A percentile compares a stretch with the other conserved stretches of the same genome.
phyloP scores from a whole-genome alignment of 2,888 invertebrate genomes.

The Noctua janthe region DNA sequence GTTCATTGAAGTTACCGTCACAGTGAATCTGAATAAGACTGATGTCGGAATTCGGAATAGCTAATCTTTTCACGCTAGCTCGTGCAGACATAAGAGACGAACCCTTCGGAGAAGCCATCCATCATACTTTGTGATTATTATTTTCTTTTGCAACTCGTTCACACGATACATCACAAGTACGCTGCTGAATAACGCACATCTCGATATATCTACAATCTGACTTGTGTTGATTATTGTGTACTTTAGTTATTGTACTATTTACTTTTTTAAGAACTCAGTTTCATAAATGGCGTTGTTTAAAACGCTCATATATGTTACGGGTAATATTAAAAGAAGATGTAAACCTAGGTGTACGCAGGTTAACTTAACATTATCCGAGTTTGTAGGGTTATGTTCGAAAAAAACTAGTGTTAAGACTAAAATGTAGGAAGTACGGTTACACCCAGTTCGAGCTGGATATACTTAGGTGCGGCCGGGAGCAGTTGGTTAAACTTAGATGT shows the following conservation, averaged over 20 bases:
- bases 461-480: not conserved
- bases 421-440: too few relatives aligned
- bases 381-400: not conserved
- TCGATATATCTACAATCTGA: constrained; percentile 9
- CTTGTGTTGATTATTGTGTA: not conserved
- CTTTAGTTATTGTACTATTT: not conserved
- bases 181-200: not conserved
- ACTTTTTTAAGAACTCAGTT: not conserved
- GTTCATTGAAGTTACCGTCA: not conserved
- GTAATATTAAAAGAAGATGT: not conserved
- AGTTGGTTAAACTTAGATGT: not conserved
- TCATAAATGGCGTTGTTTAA: not conserved
- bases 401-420: too few relatives aligned
- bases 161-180: constrained; percentile 16
- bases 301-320: not conserved
- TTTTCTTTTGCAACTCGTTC: constrained; percentile 22
- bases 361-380: not conserved
- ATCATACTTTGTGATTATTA: constrained; percentile 35
- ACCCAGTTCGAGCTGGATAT: not conserved
- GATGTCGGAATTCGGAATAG: not conserved
- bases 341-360: not conserved
- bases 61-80: not conserved
- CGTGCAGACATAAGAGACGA: constrained; percentile 1
- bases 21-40: constrained; percentile 24
- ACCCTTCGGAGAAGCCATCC: constrained; percentile 23